Evolutionary conservation across 2,797 vertebrate genomes (phyloP).

Genomic region (Podarcis siculus): DNA sequence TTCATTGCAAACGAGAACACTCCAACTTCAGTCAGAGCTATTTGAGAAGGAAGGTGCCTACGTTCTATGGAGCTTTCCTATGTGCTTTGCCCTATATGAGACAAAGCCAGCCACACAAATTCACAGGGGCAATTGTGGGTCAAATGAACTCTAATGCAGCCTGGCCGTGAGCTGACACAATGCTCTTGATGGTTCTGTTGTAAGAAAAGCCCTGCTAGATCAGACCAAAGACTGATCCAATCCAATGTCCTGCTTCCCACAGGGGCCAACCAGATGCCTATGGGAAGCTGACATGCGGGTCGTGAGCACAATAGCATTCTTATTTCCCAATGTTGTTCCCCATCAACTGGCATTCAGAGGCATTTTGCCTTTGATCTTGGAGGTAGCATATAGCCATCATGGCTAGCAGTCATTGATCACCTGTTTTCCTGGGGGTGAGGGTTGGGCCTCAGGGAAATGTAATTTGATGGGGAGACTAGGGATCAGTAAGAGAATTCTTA

Average conservation of each 20-base stretch:
- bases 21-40: background rate
- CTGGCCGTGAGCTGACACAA: background rate
- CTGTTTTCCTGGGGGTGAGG: background rate
- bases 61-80: background rate
- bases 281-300: too few relatives aligned
- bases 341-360: too few relatives aligned
- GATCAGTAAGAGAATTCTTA: background rate
- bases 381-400: too few relatives aligned
- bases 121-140: background rate
- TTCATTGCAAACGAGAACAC: background rate
- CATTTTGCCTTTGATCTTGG: too few relatives aligned
- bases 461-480: background rate
- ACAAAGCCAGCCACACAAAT: background rate
- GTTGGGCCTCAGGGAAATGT: background rate
- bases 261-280: too few relatives aligned
- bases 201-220: too few relatives aligned
- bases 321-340: too few relatives aligned
- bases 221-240: too few relatives aligned
- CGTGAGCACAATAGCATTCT: too few relatives aligned
- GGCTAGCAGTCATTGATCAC: background rate
- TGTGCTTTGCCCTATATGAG: background rate
- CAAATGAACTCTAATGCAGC: background rate
- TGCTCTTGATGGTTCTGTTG: too few relatives aligned
- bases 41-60: background rate
- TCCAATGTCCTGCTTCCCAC: too few relatives aligned